Base-by-base conservation (phyloP, 2,888 invertebrate species). In the Andrena flavipes region DNA sequence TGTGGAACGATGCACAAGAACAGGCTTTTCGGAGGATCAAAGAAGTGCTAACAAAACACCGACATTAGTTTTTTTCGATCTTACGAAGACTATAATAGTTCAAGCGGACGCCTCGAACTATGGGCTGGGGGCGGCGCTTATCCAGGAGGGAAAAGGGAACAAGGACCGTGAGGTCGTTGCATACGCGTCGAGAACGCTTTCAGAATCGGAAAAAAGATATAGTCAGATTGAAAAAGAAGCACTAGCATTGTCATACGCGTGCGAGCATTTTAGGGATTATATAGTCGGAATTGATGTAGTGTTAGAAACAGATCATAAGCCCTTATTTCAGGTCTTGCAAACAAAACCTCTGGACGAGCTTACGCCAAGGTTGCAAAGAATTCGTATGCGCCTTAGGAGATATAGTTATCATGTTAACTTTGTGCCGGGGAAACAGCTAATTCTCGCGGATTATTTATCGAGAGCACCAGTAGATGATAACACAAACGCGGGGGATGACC, bases 221-320 rank as follows among this genome's bases (percentile, higher is more conserved):
- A 90, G 91, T 0, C 91, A 92, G 81, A 92, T 93, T 13, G 92
- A 94, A 77, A 92, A 92, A 76, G 92, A 93, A 83, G 89, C 91
- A 0, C 72, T 93, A 6, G 92, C 91, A 0, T 70, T 92, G 1
- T 88, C 88, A 0, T 92, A 89, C 88, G 92, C 91, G 2, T 84
- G 87, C 29, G 91, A 93, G 71, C 84, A 87, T 60, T 91, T 92
- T 64, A 63, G 85, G 26, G 87, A 93, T 13, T 93, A 88, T 75
- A 59, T 93, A 8, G 71, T 82, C 6, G 91, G 91, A 7, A 81
- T 75, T 51, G 35, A 83, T 26, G 87, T 93, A 49, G 54, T 49
- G 2, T 51, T 93, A 1, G 82, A 88, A 73, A 94, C 92, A 0
- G 92, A 93, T 77, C 93, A 93, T 82, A 92, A 91, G 73, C 92